Percentiles rank a stretch among this genome's conserved stretches.
These are phyloP conservation scores for Agapostemon virescens DNA, from an alignment of 2,888 invertebrate species.

Conservation along the genomic window DNA sequence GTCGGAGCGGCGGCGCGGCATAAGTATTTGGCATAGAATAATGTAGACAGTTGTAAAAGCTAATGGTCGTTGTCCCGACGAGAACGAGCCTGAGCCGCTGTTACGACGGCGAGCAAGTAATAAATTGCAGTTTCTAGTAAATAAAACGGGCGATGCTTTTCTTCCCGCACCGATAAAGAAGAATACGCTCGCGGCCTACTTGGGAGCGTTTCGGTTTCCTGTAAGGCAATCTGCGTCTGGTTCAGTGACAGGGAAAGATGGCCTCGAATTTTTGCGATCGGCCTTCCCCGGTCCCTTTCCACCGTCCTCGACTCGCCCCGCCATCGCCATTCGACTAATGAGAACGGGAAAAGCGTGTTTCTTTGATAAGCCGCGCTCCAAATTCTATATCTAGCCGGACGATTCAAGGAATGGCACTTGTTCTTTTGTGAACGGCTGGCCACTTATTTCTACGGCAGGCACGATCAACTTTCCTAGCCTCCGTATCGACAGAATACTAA, in stretches of 20 bases:
- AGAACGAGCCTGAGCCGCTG: conserved; percentile 13
- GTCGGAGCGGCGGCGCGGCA: neutral
- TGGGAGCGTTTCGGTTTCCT: neutral
- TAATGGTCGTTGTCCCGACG: conserved; percentile 32
- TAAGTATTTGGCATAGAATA: conserved; percentile 22
- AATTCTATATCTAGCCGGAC: conserved; percentile 9
- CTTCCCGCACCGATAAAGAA: neutral
- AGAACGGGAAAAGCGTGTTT: conserved; percentile 12
- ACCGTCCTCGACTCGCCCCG: neutral
- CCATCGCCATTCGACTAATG: conserved; percentile 2
- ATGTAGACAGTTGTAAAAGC: conserved; percentile 27
- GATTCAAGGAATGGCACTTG: conserved; percentile 1
- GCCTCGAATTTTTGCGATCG: conserved; percentile 17
- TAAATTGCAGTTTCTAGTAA: conserved; percentile 13
- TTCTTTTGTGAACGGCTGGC: conserved; percentile 2
- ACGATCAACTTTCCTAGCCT: neutral
- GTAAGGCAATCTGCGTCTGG: conserved; percentile 3
- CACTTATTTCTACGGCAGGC: neutral
- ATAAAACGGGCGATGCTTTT: neutral
- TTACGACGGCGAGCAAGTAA: conserved; percentile 14
- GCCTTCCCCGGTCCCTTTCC: neutral
- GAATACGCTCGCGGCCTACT: conserved; percentile 3
- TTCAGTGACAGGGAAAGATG: conserved; percentile 6
- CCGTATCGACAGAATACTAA: conserved; percentile 9
- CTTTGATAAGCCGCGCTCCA: neutral